Conservation (phyloP, 2,888 invertebrate species). For the Drosophila histrio region DNA sequence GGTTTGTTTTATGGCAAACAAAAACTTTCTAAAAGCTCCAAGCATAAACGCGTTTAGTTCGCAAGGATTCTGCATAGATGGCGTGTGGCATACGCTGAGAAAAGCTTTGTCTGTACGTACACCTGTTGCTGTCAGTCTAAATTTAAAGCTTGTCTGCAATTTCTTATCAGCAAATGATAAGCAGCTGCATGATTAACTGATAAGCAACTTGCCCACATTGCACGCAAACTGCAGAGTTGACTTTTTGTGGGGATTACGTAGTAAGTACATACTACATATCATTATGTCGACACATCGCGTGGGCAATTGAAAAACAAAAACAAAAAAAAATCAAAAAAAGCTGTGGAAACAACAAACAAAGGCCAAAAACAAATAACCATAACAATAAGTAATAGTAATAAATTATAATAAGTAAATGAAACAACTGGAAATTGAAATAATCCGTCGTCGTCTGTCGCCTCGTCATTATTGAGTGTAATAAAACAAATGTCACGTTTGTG, state of each 20-base stretch:
- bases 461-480: slow-evolving; percentile 22
- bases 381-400: slow-evolving; percentile 26
- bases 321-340: slow-evolving; percentile 15
- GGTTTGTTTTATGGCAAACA: slow-evolving; percentile 23
- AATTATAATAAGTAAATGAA: slow-evolving; percentile 13
- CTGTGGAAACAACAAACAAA: not conserved
- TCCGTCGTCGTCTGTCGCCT: not conserved
- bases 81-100: slow-evolving; percentile 29
- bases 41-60: slow-evolving; percentile 17
- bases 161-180: slow-evolving; percentile 42
- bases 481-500: slow-evolving; percentile 69
- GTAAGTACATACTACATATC: not conserved
- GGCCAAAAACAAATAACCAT: slow-evolving; percentile 8
- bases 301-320: slow-evolving; percentile 30
- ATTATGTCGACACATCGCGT: slow-evolving; percentile 23
- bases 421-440: slow-evolving; percentile 12
- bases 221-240: slow-evolving; percentile 21
- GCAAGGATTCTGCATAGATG: slow-evolving; percentile 45
- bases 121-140: slow-evolving; percentile 39
- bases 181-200: slow-evolving; percentile 22
- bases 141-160: not conserved
- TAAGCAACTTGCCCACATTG: slow-evolving; percentile 16
- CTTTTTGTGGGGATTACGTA: not conserved
- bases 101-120: slow-evolving; percentile 26
- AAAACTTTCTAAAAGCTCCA: slow-evolving; percentile 24